phyloP scores from a whole-genome alignment of 2,797 vertebrate genomes.

The Peromyscus melanophrys region DNA sequence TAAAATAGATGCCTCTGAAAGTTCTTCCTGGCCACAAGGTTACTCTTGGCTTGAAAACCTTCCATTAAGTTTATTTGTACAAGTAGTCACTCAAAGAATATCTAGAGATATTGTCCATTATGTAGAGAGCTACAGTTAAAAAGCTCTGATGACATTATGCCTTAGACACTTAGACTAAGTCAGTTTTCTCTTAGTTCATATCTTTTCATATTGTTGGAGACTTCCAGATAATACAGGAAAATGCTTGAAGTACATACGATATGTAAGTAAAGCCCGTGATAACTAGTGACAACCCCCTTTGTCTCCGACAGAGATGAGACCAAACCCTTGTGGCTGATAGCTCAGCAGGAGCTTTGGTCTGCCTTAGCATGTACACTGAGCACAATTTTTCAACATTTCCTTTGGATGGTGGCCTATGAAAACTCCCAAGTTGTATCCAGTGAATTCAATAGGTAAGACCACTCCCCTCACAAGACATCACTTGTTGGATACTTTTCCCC shows the following conservation, averaged over 20 bases:
- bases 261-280: neutral
- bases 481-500: neutral
- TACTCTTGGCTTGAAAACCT: neutral
- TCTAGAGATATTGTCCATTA: conserved; percentile 45
- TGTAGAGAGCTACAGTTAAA: neutral
- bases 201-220: neutral
- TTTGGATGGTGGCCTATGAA: neutral
- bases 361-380: neutral
- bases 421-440: neutral
- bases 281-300: neutral
- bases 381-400: neutral
- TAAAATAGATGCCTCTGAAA: neutral
- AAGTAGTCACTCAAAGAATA: conserved; percentile 40
- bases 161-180: neutral
- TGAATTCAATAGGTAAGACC: neutral
- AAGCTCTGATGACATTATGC: neutral
- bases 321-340: neutral
- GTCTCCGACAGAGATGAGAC: neutral
- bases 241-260: neutral
- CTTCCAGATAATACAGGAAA: neutral
- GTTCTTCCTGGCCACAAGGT: neutral
- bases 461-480: neutral
- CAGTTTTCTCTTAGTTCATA: neutral
- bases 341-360: neutral
- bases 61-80: conserved; percentile 3